These are phyloP conservation scores for Taenioides sp. DNA, from an alignment of 2,797 vertebrate genomes.

Conservation along the genomic window DNA sequence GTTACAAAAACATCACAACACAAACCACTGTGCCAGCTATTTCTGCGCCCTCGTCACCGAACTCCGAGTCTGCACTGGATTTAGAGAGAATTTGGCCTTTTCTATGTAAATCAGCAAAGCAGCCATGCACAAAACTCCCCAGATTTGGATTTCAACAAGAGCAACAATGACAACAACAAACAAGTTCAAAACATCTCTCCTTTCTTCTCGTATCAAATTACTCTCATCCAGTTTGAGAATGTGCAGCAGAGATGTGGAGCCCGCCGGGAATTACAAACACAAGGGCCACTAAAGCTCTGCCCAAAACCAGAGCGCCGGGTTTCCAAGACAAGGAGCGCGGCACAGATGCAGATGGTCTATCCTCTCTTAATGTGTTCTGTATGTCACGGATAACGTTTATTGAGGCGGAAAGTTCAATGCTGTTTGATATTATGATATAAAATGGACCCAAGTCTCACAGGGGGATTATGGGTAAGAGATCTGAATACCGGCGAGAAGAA, in stretches of 20 bases:
- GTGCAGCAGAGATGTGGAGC: constrained; percentile 27
- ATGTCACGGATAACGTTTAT: constrained; percentile 27
- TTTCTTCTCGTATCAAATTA: constrained; percentile 42
- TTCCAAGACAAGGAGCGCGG: constrained; percentile 24
- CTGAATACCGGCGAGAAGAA: constrained; percentile 9
- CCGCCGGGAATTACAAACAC: constrained; percentile 26
- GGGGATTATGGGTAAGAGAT: constrained; percentile 12
- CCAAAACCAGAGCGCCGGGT: constrained; percentile 33
- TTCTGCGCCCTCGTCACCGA: neutral
- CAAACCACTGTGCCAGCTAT: neutral
- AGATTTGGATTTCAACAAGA: constrained; percentile 6
- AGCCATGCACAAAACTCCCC: neutral
- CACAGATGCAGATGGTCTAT: constrained; percentile 33
- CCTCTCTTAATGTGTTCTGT: constrained; percentile 26
- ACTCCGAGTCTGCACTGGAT: neutral
- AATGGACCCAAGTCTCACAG: constrained; percentile 17
- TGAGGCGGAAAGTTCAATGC: constrained; percentile 32
- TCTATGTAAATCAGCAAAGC: constrained; percentile 8
- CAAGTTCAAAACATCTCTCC: constrained; percentile 28
- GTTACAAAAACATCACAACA: neutral
- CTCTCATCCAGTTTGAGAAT: constrained; percentile 22
- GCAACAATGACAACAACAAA: constrained; percentile 23
- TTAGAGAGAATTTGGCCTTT: neutral
- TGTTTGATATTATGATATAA: constrained; percentile 23
- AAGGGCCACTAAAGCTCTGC: constrained; percentile 31